phyloP scores from a whole-genome alignment of 2,113 vertebrate genomes.

The Grus americana region DNA sequence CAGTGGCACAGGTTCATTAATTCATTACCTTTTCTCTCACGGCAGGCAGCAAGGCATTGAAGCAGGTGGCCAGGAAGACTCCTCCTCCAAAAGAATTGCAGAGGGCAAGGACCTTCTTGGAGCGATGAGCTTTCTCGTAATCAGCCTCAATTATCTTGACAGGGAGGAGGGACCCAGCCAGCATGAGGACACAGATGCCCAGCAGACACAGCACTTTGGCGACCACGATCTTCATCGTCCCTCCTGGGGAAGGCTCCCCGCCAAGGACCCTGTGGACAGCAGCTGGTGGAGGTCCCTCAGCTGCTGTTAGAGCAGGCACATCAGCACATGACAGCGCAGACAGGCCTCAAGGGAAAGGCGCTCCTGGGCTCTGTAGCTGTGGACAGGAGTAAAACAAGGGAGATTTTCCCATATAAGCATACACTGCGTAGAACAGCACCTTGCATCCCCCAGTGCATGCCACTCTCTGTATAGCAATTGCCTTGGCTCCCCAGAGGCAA shows the following conservation, averaged over 20 bases:
- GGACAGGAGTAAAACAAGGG: accelerated
- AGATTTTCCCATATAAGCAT: accelerated
- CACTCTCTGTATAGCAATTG: background rate
- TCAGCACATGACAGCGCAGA: accelerated
- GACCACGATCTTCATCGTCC: conserved; percentile 78
- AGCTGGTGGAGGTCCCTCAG: background rate
- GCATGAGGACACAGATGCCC: conserved; percentile 84
- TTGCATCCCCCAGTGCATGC: background rate
- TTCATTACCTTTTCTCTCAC: conserved; percentile 85
- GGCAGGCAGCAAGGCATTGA: conserved; percentile 87
- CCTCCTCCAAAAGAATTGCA: conserved; percentile 90
- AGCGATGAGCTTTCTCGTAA: conserved; percentile 79
- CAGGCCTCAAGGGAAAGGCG: background rate
- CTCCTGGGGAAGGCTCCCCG: background rate
- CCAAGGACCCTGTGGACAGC: background rate
- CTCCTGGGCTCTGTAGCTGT: background rate
- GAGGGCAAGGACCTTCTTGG: conserved; percentile 77
- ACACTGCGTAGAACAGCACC: background rate
- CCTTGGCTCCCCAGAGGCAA: background rate
- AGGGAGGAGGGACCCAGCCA: conserved; percentile 84
- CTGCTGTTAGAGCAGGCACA: accelerated
- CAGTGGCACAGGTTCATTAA: background rate
- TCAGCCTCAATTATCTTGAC: conserved; percentile 82
- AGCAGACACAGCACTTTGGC: conserved; percentile 86
- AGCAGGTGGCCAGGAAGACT: conserved; percentile 92